These are phyloP conservation scores for Sinocyclocheilus grahami DNA, from an alignment of 2,113 vertebrate species.

Conservation along the genomic window DNA sequence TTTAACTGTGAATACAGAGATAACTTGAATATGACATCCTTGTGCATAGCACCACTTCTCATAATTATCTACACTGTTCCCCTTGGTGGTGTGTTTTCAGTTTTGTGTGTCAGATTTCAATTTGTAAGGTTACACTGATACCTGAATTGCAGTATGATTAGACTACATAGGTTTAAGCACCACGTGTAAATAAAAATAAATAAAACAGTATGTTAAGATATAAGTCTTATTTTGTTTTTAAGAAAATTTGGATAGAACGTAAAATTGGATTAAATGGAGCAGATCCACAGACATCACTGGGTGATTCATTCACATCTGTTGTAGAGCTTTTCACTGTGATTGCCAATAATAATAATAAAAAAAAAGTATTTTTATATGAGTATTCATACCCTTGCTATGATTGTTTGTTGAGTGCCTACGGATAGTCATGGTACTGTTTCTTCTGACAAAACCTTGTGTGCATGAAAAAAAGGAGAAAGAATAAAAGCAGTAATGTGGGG, in stretches of 20 bases:
- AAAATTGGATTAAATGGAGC: neutral
- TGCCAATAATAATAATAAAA: conserved; percentile 41
- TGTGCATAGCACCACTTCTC: conserved; percentile 17
- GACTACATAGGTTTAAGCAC: neutral
- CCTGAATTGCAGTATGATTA: conserved; percentile 26
- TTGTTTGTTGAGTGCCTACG: neutral
- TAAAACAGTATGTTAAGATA: neutral
- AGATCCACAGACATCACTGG: no score
- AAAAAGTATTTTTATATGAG: conserved; percentile 29
- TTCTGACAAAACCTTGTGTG: neutral
- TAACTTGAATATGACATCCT: conserved; percentile 4
- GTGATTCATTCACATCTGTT: conserved; percentile 11
- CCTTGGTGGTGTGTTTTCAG: neutral
- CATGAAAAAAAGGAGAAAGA: conserved; percentile 23
- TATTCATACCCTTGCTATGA: conserved; percentile 9
- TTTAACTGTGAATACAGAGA: conserved; percentile 32
- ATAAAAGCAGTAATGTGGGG: no score
- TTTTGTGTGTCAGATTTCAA: neutral
- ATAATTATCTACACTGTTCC: neutral
- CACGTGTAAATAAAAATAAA: conserved; percentile 7
- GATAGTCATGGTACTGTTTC: neutral
- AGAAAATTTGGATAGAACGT: neutral
- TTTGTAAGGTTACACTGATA: conserved; percentile 27
- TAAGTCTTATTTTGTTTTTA: neutral
- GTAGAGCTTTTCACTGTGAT: conserved; percentile 50